Percentiles rank a stretch among this genome's conserved stretches.
phyloP scores from a whole-genome alignment of 2,888 invertebrate genomes.

The Sepioteuthis lessoniana region DNA sequence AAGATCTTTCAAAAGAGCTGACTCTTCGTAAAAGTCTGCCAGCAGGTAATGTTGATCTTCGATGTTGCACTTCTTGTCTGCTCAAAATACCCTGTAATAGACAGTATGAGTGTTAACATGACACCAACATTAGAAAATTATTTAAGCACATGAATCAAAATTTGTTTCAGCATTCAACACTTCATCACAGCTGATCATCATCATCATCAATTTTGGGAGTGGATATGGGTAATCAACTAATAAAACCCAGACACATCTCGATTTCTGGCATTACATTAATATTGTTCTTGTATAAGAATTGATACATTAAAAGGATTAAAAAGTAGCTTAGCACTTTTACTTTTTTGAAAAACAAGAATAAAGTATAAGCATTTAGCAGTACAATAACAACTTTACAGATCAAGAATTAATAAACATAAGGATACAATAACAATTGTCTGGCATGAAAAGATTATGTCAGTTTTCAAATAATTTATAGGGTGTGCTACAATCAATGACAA shows the following conservation, averaged over 20 bases:
- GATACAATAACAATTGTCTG: neutral
- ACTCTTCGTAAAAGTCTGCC: conserved; percentile 42
- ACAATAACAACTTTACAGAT: neutral
- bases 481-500: neutral
- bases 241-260: conserved; percentile 21
- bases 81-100: conserved; percentile 39
- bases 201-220: neutral
- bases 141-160: neutral
- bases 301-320: neutral
- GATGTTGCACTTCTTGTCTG: conserved; percentile 39
- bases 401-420: neutral
- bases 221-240: neutral
- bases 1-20: conserved; percentile 25
- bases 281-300: neutral
- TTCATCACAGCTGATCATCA: neutral
- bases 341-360: neutral
- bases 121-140: neutral
- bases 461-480: neutral
- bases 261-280: neutral
- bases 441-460: neutral
- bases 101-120: neutral
- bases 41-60: conserved; percentile 46
- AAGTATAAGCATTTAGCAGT: neutral
- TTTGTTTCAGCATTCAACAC: neutral
- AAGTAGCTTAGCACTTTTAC: neutral